Evolutionary conservation across 2,113 vertebrate species (phyloP), one percentile per base, ranked within the genome.

Genomic region (Cryptoleucopteryx plumbea): DNA sequence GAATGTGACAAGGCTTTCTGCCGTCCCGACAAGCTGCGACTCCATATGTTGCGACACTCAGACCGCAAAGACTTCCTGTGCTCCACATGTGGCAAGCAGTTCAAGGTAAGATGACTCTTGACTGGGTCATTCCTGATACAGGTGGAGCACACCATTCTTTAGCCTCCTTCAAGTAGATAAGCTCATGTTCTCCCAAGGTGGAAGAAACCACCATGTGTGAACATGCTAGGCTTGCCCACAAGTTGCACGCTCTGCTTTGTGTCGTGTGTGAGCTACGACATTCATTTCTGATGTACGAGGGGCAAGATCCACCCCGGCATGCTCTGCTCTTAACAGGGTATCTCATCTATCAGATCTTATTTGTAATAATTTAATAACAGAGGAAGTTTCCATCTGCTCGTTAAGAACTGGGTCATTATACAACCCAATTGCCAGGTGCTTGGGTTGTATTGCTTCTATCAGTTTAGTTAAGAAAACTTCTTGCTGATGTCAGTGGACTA

Each of bases 1-100:
- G 99, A 99, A 84, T 99, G 99, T 9, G 99, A 99, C 90, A 99
- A 99, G 95, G 99, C 99, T 42, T 99, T 99, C 98, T 99, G 99
- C 82, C 98, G 99, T 3, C 99, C 99, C 0, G 99, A 99, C 97
- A 99, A 99, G 94, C 98, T 99, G 87, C 98, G 99, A 0, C 98
- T 99, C 47, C 99, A 99, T 92, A 99, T 99, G 99, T 96, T 99
- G 45, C 98, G 99, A 5, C 99, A 99, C 96, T 99, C 99, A 0
- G 99, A 99, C 95, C 99, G 99, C 88, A 99, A 99, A 87, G 99
- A 99, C 97, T 99, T 99, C 97, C 98, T 99, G 16, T 99, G 99
- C 94, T 99, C 99, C 13, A 99, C 99, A 0, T 99, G 99, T 52
- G 99, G 99, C 92, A 99, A 99, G 92, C 99, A 99, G 77, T 99